phyloP scores from a whole-genome alignment of 2,888 invertebrate genomes.

The Brachyopa scutellaris region DNA sequence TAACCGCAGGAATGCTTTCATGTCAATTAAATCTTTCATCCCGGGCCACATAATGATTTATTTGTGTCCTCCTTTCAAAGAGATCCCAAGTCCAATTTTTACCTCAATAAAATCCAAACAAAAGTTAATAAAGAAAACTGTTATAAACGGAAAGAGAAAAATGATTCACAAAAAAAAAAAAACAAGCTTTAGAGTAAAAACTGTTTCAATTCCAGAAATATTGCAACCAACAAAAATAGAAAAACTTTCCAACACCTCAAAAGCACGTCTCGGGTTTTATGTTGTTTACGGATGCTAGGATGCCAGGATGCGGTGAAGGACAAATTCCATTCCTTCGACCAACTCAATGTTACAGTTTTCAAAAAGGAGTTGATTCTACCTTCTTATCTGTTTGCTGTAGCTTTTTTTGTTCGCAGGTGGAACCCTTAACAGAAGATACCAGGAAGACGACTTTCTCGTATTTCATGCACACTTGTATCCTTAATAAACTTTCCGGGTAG shows the following conservation, averaged over 20 bases:
- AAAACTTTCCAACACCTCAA: not conserved
- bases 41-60: slow-evolving; percentile 33
- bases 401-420: slow-evolving; percentile 16
- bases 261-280: not conserved
- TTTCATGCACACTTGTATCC: slow-evolving; percentile 23
- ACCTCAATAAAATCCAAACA: not conserved
- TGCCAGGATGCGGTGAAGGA: not conserved
- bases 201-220: slow-evolving; percentile 7
- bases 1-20: slow-evolving; percentile 60
- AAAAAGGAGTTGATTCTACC: slow-evolving; percentile 29
- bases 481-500: slow-evolving; percentile 45
- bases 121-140: not conserved
- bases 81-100: not conserved
- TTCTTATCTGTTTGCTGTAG: slow-evolving; percentile 40
- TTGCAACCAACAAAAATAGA: not conserved
- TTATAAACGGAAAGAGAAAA: not conserved
- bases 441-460: slow-evolving; percentile 1
- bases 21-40: slow-evolving; percentile 46
- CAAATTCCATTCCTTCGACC: slow-evolving; percentile 21
- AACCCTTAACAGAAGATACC: slow-evolving; percentile 2
- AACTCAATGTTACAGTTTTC: slow-evolving; percentile 47
- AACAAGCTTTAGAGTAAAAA: not conserved
- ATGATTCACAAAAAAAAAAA: too few relatives aligned
- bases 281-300: not conserved
- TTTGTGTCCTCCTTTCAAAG: slow-evolving; percentile 17